phyloP scores from a whole-genome alignment of 2,888 invertebrate species.

The Venusia cambrica region DNA sequence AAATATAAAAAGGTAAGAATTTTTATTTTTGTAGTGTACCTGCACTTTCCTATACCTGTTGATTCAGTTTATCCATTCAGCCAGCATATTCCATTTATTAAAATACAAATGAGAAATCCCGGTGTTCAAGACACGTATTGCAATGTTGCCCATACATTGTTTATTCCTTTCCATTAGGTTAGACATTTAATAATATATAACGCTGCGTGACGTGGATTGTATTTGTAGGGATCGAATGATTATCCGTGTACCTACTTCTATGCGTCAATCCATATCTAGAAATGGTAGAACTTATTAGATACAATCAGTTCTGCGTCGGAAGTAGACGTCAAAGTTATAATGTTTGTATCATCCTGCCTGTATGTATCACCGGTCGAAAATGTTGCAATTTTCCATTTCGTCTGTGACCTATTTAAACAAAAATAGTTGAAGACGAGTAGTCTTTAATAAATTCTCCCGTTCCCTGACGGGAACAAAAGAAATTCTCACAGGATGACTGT shows the following conservation, averaged over 20 bases:
- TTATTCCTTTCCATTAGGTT: conserved; percentile 32
- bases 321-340: too few relatives aligned
- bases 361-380: conserved; percentile 5
- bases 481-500: too few relatives aligned
- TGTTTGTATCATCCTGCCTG: conserved; percentile 11
- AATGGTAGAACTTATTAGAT: too few relatives aligned
- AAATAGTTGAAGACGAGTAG: conserved; percentile 13
- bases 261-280: too few relatives aligned
- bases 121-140: conserved; percentile 31
- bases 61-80: conserved; percentile 18
- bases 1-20: conserved; percentile 45
- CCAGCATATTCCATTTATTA: conserved; percentile 33
- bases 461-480: conserved; percentile 2
- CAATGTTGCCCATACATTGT: conserved; percentile 24
- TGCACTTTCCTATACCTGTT: conserved; percentile 23
- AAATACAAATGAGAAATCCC: conserved; percentile 39
- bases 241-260: too few relatives aligned
- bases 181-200: conserved; percentile 29
- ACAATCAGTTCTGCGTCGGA: too few relatives aligned
- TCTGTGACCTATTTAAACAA: conserved; percentile 19
- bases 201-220: conserved; percentile 18
- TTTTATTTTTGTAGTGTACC: conserved; percentile 7
- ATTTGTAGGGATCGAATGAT: conserved; percentile 11
- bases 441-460: conserved; percentile 1
- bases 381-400: conserved; percentile 18